These are phyloP conservation scores for Ligdia adustata DNA, from an alignment of 2,888 invertebrate genomes.

Conservation along the genomic window DNA sequence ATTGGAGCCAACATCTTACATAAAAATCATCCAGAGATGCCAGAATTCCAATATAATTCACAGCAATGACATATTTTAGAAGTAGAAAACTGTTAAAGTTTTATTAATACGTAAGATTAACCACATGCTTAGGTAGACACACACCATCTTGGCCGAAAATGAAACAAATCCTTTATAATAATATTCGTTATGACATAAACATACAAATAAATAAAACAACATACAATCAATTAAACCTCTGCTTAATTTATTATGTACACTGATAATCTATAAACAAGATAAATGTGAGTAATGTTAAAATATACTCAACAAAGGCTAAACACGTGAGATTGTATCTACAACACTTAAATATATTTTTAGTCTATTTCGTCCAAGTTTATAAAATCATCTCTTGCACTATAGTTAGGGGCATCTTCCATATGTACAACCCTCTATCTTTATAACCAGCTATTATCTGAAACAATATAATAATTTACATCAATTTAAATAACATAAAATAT, in stretches of 20 bases:
- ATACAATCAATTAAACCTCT: conserved; percentile 18
- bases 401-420: conserved; percentile 85
- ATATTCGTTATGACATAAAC: too few relatives aligned
- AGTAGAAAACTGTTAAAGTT: too few relatives aligned
- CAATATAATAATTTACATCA: conserved; percentile 37
- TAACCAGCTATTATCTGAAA: conserved; percentile 87
- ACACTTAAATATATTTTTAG: conserved; percentile 16
- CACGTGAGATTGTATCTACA: conserved; percentile 34
- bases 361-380: too few relatives aligned
- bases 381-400: conserved; percentile 79
- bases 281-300: conserved; percentile 30
- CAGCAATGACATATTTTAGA: too few relatives aligned
- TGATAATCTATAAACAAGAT: conserved; percentile 25
- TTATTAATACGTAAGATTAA: too few relatives aligned
- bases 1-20: too few relatives aligned
- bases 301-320: conserved; percentile 25
- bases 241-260: conserved; percentile 32
- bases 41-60: too few relatives aligned
- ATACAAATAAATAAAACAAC: not conserved
- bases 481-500: too few relatives aligned
- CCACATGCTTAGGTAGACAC: too few relatives aligned
- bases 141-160: too few relatives aligned
- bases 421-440: conserved; percentile 86
- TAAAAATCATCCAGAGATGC: too few relatives aligned
- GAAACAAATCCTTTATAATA: too few relatives aligned